Percentiles rank a stretch among this genome's conserved stretches.
These are phyloP conservation scores for Sebastes taczanowskii DNA, from an alignment of 2,797 vertebrate genomes.

Conservation along the genomic window DNA sequence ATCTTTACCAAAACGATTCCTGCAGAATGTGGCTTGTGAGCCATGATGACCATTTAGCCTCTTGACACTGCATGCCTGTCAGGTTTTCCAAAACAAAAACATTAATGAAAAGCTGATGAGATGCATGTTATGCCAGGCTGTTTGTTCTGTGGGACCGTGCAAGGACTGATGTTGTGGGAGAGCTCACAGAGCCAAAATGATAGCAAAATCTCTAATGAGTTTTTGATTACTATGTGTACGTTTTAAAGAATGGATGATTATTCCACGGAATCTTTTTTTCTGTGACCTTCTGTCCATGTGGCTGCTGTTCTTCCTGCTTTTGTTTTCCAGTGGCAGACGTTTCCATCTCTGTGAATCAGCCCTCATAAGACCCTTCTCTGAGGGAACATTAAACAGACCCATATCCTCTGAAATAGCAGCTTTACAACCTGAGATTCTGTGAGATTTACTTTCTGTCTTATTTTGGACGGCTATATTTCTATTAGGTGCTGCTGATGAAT, in stretches of 20 bases:
- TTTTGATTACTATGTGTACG: background rate
- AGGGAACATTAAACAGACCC: background rate
- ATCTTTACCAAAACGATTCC: conserved; percentile 7
- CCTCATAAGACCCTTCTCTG: background rate
- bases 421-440: conserved; percentile 11
- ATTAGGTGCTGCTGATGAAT: background rate
- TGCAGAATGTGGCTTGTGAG: conserved; percentile 12
- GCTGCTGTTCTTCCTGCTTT: background rate
- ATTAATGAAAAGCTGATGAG: conserved; percentile 33
- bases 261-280: background rate
- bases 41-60: background rate
- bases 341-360: background rate
- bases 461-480: background rate
- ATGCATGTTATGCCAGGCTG: conserved; percentile 10
- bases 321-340: conserved; percentile 6
- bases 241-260: conserved; percentile 5
- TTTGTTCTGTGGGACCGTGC: conserved; percentile 11
- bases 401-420: conserved; percentile 5
- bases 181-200: background rate
- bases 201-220: background rate
- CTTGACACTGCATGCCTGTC: conserved; percentile 13
- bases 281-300: background rate
- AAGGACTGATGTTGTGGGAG: background rate
- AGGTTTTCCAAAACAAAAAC: conserved; percentile 13
- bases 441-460: background rate